These are phyloP conservation scores for Drosophila macrospina DNA, from an alignment of 2,888 invertebrate genomes.

Conservation along the genomic window DNA sequence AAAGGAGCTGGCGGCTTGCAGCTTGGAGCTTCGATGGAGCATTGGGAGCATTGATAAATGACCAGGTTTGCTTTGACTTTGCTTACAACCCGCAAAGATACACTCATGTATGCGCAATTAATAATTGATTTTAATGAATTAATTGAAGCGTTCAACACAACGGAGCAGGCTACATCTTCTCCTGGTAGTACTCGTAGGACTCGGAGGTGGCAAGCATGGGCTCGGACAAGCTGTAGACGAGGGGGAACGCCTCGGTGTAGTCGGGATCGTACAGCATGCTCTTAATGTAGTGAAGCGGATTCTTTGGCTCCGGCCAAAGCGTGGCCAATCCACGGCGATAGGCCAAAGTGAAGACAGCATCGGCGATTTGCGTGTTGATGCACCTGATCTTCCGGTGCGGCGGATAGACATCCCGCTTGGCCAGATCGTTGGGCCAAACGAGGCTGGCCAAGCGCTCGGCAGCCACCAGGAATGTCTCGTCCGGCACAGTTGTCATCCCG, in stretches of 20 bases:
- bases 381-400: slow-evolving; percentile 51
- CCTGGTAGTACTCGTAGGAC: slow-evolving; percentile 34
- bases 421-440: slow-evolving; percentile 67
- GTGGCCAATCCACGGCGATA: slow-evolving; percentile 59
- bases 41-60: slow-evolving; percentile 30
- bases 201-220: slow-evolving; percentile 52
- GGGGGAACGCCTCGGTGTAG: not conserved
- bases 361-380: slow-evolving; percentile 54
- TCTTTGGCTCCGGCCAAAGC: slow-evolving; percentile 61
- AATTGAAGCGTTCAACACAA: slow-evolving; percentile 20
- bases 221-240: slow-evolving; percentile 33
- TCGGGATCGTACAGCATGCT: slow-evolving; percentile 24
- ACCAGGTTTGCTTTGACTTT: slow-evolving; percentile 28
- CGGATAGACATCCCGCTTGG: slow-evolving; percentile 59
- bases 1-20: too few species aligned
- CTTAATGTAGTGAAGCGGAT: slow-evolving; percentile 50
- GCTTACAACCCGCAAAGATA: slow-evolving; percentile 21
- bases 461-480: slow-evolving; percentile 61
- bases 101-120: slow-evolving; percentile 16
- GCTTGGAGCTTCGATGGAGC: slow-evolving; percentile 22
- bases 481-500: slow-evolving; percentile 58
- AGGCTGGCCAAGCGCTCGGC: slow-evolving; percentile 57
- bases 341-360: slow-evolving; percentile 56
- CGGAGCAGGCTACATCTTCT: slow-evolving; percentile 29
- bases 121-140: slow-evolving; percentile 31